These are phyloP conservation scores for Mylabris sibirica DNA, from an alignment of 2,888 invertebrate genomes.

Conservation along the genomic window DNA sequence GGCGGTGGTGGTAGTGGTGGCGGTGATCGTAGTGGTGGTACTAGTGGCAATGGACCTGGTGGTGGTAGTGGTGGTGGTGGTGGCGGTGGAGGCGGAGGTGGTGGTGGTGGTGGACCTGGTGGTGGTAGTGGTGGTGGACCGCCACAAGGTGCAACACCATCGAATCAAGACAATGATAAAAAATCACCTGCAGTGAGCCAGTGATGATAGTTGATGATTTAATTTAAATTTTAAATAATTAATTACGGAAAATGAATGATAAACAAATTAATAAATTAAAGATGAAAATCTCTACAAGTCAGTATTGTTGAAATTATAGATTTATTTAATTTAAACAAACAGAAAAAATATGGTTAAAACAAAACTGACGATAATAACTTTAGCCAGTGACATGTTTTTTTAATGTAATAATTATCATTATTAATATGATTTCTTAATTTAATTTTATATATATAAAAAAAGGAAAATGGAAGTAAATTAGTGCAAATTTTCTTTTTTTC, in stretches of 20 bases:
- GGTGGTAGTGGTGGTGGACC: conserved; percentile 62
- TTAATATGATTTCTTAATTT: conserved; percentile 27
- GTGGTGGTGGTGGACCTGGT: background rate
- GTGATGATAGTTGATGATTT: conserved; percentile 64
- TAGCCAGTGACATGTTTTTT: conserved; percentile 45
- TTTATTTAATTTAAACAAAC: conserved; percentile 18
- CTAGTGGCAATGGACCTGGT: background rate
- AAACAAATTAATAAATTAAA: conserved; percentile 19
- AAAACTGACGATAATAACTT: conserved; percentile 6
- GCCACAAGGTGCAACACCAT: conserved; percentile 66
- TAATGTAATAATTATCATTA: conserved; percentile 26
- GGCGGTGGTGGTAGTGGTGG: conserved; percentile 51
- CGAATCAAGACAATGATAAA: conserved; percentile 80
- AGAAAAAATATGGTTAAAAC: conserved; percentile 24
- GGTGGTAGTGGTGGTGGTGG: background rate
- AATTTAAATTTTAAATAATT: conserved; percentile 24
- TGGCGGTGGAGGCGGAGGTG: background rate
- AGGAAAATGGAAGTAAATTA: conserved; percentile 34
- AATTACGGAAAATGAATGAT: conserved; percentile 10
- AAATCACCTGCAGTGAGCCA: conserved; percentile 84
- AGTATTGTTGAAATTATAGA: conserved; percentile 27
- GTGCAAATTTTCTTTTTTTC: conserved; percentile 44
- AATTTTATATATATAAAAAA: conserved; percentile 43
- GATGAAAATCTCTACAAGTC: conserved; percentile 47
- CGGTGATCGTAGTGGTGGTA: conserved; percentile 57